Base-by-base conservation (phyloP, 2,113 vertebrate species). In the Helogale parvula region DNA sequence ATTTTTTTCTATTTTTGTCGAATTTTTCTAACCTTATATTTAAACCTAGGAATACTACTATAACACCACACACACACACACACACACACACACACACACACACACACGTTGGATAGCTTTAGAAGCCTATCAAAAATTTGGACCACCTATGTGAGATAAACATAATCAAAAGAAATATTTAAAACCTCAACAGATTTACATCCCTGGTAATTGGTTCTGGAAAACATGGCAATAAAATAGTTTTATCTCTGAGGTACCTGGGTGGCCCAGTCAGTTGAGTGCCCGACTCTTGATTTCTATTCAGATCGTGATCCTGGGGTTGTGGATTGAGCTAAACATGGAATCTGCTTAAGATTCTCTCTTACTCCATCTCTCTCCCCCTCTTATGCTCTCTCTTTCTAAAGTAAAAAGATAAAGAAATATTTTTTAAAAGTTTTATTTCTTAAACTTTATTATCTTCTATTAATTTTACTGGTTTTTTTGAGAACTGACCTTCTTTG, bases 111-210 rank as follows among this genome's bases (percentile, higher is more conserved):
- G 79, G 7, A 8, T 74, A 33, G 25, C 2, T 98, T 97, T 96
- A 71, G 15, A 87, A 47, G 45, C 17, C 63, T 97, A 63, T 95
- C 77, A 85, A 96, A 3, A 97, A 86, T 54, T 60, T 57, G 83
- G 92, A 38, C 5, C 50, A 1, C 31, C 31, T 31, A 7, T 25
- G 21, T 45, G 50, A 97, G 63, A 90, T 10, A 68, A 19, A 16
- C 41, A 71, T 5, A 65, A 50, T 47, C n/a, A 25, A 96, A 97
- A 82, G 3, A 13, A 33, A 96, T 85, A 65, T 85, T 19, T 1
- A 2, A 97, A 93, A 21, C 21, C 14, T 79, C 50, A 93, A 2
- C 79, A 84, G 1, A 81, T 50, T 94, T 45, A 33, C 69, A 90
- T 93, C 1, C 2, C 35, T 87, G 17, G 3, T 25, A 66, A 63